Percentiles rank a stretch among this genome's conserved stretches.
These are phyloP conservation scores for Ectropis crepuscularia DNA, from an alignment of 2,888 invertebrate species.

Conservation along the genomic window DNA sequence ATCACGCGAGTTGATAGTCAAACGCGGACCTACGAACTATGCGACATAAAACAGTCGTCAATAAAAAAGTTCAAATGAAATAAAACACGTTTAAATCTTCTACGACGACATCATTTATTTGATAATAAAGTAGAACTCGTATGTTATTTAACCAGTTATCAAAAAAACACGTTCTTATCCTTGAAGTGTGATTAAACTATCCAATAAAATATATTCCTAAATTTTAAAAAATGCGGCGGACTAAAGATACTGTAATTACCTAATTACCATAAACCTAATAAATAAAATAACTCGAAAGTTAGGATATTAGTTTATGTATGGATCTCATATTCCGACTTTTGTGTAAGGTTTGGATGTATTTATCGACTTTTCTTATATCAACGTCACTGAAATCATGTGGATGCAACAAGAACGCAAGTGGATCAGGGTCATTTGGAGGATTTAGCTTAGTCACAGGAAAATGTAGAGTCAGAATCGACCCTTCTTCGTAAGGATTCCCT, in stretches of 20 bases:
- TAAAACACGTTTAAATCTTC: constrained; percentile 3
- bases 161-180: not conserved
- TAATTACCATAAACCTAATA: not conserved
- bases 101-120: constrained; percentile 1
- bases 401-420: constrained; percentile 28
- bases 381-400: constrained; percentile 11
- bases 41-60: not conserved
- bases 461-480: constrained; percentile 47
- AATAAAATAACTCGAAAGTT: not conserved
- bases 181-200: constrained; percentile 1
- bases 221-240: not conserved
- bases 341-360: constrained; percentile 15
- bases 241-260: not conserved
- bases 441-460: constrained; percentile 30
- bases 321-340: constrained; percentile 4
- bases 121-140: not conserved
- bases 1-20: too few relatives aligned
- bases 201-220: not conserved
- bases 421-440: constrained; percentile 13
- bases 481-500: constrained; percentile 51
- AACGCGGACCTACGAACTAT: not conserved
- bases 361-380: constrained; percentile 6
- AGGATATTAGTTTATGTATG: constrained; percentile 1
- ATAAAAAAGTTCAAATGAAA: not conserved
- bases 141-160: constrained; percentile 5